These are phyloP conservation scores for Diceros bicornis DNA, from an alignment of 2,797 vertebrate genomes.

Conservation along the genomic window DNA sequence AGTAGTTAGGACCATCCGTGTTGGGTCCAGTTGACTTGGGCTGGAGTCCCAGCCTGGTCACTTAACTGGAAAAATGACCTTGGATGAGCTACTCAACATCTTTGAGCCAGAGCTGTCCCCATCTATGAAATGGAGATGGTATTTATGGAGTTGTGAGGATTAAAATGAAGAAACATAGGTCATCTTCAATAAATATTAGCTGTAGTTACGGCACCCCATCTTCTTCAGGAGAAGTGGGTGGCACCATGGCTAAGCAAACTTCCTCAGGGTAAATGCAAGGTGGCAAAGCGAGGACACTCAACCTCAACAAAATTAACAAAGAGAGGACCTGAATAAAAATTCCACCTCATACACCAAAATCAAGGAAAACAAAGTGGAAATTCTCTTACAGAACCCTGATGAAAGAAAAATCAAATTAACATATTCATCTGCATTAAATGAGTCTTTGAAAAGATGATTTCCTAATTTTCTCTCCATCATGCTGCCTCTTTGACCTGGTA, in stretches of 20 bases:
- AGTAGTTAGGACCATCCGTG: not conserved
- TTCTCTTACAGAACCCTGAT: not conserved
- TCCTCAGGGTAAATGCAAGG: not conserved
- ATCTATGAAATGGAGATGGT: not conserved
- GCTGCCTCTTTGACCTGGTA: not conserved
- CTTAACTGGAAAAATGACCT: not conserved
- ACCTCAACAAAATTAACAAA: not conserved
- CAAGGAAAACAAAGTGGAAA: not conserved
- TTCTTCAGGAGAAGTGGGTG: not conserved
- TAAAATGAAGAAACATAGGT: not conserved
- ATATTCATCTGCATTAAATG: not conserved
- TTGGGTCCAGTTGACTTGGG: not conserved
- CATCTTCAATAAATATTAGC: not conserved
- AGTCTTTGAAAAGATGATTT: not conserved
- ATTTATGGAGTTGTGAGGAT: not conserved
- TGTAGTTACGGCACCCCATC: rapidly evolving
- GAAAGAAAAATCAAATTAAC: not conserved
- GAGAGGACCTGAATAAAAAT: not conserved
- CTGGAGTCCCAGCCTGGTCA: not conserved
- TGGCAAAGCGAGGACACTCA: rapidly evolving
- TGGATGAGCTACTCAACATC: not conserved
- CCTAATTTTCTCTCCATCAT: not conserved
- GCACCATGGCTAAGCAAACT: not conserved
- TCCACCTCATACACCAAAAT: not conserved
- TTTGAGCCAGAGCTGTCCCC: not conserved